Evolutionary conservation across 2,888 invertebrate genomes (phyloP), one percentile per base, ranked within the genome.

Genomic region (Labia minor): DNA sequence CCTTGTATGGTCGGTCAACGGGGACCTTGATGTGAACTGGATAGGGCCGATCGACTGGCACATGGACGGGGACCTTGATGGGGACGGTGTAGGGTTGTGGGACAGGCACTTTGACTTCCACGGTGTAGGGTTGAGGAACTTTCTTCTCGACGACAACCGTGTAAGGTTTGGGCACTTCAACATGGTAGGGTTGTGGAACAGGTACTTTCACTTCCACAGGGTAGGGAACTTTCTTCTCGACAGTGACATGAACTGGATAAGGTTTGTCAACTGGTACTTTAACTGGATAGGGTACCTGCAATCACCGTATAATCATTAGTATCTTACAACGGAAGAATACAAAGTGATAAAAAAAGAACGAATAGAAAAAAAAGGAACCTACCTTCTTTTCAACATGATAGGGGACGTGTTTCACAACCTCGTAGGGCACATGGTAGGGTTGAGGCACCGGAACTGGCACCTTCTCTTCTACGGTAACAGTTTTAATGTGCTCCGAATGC

Each of bases 161-260:
- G 65, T 70, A 70, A n/a, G 70, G 70, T 72, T 85, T 85, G 61
- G 87, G 87, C 70, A 89, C 85, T 74, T 89, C 88, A 70, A 88
- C 86, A 66, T 63, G 66, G 68, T 68, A 68, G 19, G 68, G 68
- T 26, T 68, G 66, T 3, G 67, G 68, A n/a, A 68, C 68, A 33
- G 63, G 64, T 1, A 66, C 68, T 19, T 68, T 68, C 21, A 68
- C 68, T 49, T 68, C 64, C 18, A 69, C 69, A 21, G 69, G 67
- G 61, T 68, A 68, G 4, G 68, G 68, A 3, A 68, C 68, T 20
- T 66, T 66, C 67, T 70, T 70, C 62, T 70, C 70, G 49, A 68
- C 62, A 72, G 72, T 65, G 69, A 67, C 66, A 62, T 62, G 66
- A 10, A 65, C 65, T 1, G 67, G 63, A 61, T 68, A 68, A 11